Conservation (phyloP, 2,888 invertebrate genomes). For the Tanytarsus gracilentus region DNA sequence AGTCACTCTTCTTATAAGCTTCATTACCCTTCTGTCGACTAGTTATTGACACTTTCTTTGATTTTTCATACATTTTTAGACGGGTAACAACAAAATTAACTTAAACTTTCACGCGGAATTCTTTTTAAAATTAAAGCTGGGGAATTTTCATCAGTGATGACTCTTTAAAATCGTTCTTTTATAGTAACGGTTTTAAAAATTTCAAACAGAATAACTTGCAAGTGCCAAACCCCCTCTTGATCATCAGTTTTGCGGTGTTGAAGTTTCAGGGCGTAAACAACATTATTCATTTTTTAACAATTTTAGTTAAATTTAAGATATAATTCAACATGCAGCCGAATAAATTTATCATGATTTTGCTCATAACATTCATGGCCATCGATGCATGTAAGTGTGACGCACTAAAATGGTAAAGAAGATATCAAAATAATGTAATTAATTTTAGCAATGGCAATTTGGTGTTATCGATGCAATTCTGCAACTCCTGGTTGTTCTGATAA, state of each 20-base stretch:
- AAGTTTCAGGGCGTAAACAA: neutral
- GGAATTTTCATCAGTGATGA: neutral
- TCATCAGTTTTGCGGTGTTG: too few species aligned
- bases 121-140: neutral
- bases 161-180: neutral
- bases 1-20: too few species aligned
- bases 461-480: conserved; percentile 81
- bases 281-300: neutral
- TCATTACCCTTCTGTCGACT: too few species aligned
- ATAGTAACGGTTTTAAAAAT: neutral
- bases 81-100: too few species aligned
- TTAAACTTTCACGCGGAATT: too few species aligned
- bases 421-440: conserved; percentile 10
- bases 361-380: neutral
- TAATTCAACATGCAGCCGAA: neutral
- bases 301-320: neutral
- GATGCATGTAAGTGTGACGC: conserved; percentile 4
- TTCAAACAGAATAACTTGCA: too few species aligned
- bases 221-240: too few species aligned
- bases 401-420: neutral
- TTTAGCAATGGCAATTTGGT: conserved; percentile 61
- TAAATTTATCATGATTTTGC: neutral
- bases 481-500: conserved; percentile 79
- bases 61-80: too few species aligned
- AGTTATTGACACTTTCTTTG: too few species aligned